Conservation (phyloP, 2,113 vertebrate species). For the Gasterosteus aculeatus region DNA sequence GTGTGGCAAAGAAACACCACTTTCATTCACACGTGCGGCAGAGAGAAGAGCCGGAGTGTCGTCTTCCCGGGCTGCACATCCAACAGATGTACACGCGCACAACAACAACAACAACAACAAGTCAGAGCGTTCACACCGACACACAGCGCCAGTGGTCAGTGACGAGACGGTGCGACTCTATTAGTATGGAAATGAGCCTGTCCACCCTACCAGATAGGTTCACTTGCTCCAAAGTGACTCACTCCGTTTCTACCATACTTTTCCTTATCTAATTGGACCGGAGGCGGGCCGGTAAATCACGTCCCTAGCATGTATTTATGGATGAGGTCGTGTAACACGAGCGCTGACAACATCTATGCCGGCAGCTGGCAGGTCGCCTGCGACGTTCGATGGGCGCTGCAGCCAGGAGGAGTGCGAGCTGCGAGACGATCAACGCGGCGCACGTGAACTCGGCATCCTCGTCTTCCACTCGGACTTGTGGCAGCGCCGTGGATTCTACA, state of each 20-base stretch:
- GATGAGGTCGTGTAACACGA: slow-evolving; percentile 52
- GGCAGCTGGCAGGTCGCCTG: slow-evolving; percentile 38
- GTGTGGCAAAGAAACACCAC: slow-evolving; percentile 19
- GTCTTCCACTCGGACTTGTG: slow-evolving; percentile 12
- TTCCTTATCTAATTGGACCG: slow-evolving; percentile 55
- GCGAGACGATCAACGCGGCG: neutral
- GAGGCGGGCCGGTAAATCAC: slow-evolving; percentile 53
- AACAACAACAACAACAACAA: slow-evolving; percentile 13
- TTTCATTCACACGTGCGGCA: slow-evolving; percentile 27
- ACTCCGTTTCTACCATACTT: slow-evolving; percentile 40
- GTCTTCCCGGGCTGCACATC: slow-evolving; percentile 18
- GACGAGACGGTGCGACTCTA: slow-evolving; percentile 61
- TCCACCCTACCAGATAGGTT: slow-evolving; percentile 50
- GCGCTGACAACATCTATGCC: slow-evolving; percentile 46
- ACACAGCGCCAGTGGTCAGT: slow-evolving; percentile 43
- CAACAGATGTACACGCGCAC: slow-evolving; percentile 5
- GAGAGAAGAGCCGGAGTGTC: slow-evolving; percentile 13
- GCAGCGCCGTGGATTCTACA: slow-evolving; percentile 1
- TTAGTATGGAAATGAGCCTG: slow-evolving; percentile 57
- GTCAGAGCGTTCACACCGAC: slow-evolving; percentile 4
- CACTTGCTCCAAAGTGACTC: slow-evolving; percentile 44
- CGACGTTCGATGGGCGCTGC: slow-evolving; percentile 3
- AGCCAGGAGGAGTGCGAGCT: neutral
- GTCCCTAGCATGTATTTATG: slow-evolving; percentile 62
- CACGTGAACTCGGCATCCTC: slow-evolving; percentile 1